Evolutionary conservation across 2,888 invertebrate genomes (phyloP).

Genomic region (Zaprionus obscuricornis): DNA sequence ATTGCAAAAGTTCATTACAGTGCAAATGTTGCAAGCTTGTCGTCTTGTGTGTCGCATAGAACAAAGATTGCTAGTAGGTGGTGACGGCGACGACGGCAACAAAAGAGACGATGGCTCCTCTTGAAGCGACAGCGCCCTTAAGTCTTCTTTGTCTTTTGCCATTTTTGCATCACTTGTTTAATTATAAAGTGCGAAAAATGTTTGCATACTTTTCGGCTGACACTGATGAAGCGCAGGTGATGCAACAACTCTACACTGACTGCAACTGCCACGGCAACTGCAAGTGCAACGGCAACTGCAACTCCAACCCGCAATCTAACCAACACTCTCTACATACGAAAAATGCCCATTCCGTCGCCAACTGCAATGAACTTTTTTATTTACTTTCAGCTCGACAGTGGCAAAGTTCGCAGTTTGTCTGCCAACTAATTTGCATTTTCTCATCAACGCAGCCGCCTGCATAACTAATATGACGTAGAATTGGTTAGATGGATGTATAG

Average conservation of each 20-base stretch:
- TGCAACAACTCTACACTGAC: conserved; percentile 27
- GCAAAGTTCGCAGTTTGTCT: conserved; percentile 68
- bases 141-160: conserved; percentile 59
- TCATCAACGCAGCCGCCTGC: conserved; percentile 72
- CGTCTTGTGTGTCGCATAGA: conserved; percentile 25
- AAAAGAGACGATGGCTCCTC: not conserved
- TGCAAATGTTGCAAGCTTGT: conserved; percentile 71
- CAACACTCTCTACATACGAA: not conserved
- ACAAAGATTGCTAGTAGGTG: not conserved
- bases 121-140: conserved; percentile 33
- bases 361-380: conserved; percentile 48
- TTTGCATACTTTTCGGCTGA: conserved; percentile 74
- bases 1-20: conserved; percentile 78
- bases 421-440: conserved; percentile 76
- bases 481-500: no score
- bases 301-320: not conserved
- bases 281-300: no score
- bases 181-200: conserved; percentile 79
- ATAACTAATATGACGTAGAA: conserved; percentile 69
- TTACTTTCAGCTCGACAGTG: conserved; percentile 46
- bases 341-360: conserved; percentile 18
- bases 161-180: conserved; percentile 64
- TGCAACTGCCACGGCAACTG: no score
- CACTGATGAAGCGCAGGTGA: conserved; percentile 76
- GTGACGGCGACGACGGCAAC: not conserved